phyloP scores from a whole-genome alignment of 2,113 vertebrate species.

The Onychorhynchus coronatus region DNA sequence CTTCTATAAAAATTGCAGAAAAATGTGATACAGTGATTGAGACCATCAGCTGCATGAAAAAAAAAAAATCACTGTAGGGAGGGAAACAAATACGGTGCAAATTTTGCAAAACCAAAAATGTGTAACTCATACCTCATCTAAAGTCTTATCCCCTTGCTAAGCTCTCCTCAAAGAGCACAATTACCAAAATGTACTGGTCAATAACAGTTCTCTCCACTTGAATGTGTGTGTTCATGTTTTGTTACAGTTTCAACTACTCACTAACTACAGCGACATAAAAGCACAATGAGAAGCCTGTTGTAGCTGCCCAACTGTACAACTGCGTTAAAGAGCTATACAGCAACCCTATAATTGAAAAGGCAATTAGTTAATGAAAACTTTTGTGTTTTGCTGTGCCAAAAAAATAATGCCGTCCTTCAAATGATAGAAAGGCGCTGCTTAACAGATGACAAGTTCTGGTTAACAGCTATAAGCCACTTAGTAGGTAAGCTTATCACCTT shows the following conservation, averaged over 20 bases:
- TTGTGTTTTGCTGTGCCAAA: neutral
- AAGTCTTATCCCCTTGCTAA: neutral
- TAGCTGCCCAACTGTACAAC: neutral
- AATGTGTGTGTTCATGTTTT: neutral
- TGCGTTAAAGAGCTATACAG: neutral
- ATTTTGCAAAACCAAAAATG: neutral
- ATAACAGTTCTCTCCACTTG: neutral
- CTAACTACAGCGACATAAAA: neutral
- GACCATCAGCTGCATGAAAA: neutral
- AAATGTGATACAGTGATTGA: neutral
- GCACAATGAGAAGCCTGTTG: neutral
- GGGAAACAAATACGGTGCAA: neutral
- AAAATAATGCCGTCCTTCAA: neutral
- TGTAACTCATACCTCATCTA: neutral
- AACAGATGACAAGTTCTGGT: neutral
- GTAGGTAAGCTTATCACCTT: constrained; percentile 16
- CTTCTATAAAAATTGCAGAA: neutral
- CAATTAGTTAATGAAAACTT: neutral
- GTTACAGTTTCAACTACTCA: neutral
- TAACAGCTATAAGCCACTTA: constrained; percentile 23
- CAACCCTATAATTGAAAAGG: neutral
- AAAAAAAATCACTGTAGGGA: neutral
- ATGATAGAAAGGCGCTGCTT: neutral
- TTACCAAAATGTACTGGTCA: neutral
- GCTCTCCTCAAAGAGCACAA: neutral